Evolutionary conservation across 2,113 vertebrate genomes (phyloP), one percentile per base, ranked within the genome.

Genomic region (Piaya cayana): DNA sequence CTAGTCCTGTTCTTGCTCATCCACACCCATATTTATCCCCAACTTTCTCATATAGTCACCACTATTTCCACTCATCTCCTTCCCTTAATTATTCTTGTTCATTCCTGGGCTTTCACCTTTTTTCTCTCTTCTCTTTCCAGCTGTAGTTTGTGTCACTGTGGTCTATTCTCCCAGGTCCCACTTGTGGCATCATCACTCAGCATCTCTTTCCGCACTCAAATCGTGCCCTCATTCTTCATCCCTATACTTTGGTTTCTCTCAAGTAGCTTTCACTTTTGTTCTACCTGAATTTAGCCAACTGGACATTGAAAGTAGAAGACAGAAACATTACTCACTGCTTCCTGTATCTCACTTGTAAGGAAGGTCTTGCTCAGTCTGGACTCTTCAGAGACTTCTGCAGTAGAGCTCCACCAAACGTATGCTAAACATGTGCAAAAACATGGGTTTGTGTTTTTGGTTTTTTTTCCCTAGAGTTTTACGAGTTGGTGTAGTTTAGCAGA

Each of bases 361-460:
- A 75, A 76, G 34, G 30, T 52, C 45, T 49, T 84, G 11, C 22
- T 62, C 16, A 49, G 8, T 23, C 30, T 78, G 50, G 22, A 34
- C 21, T 84, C 42, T 78, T 90, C n/a, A 59, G 55, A 58, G 47
- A 17, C 15, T 63, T 89, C 36, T 56, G 19, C 37, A 19, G 17
- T 60, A 59, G 79, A 79, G 29, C 58, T 25, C 11, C 32, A 67
- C 18, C 11, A 71, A 70, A 63, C 25, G 2, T 55, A 8, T 43
- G 27, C 39, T 75, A 53, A 75, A 26, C 7, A 11, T 74, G 21
- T 47, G 21, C 69, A 89, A 81, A 47, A 56, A 4, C 12, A 13
- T 50, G 32, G 1, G 0, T 0, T n/a, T 47, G 15, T 47, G 45
- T 47, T 47, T 47, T 47, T 47, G n/a, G n/a, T n/a, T n/a, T n/a